Percentiles rank a stretch among this genome's conserved stretches.
Evolutionary conservation across 2,113 vertebrate species (phyloP).

Genomic region (Macrotis lagotis): DNA sequence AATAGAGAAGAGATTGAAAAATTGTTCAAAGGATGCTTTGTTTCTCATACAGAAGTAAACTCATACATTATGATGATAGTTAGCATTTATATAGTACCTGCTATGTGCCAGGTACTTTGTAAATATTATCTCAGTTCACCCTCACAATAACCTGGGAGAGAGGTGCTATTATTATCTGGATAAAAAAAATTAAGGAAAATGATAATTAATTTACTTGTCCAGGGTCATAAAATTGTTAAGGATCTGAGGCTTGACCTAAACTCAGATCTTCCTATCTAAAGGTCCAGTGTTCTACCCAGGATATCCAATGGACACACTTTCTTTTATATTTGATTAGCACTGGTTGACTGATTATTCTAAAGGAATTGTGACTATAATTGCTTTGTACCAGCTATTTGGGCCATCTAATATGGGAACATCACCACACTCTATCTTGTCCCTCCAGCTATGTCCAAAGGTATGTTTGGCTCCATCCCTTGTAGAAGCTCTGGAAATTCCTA

Average conservation of each 20-base stretch:
- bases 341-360: no score
- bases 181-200: not conserved
- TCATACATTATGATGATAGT: not conserved
- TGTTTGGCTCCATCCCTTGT: no score
- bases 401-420: no score
- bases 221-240: not conserved
- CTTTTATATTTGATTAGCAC: no score
- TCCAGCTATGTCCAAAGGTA: no score
- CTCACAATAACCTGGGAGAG: not conserved
- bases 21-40: not conserved
- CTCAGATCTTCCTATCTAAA: not conserved
- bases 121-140: not conserved
- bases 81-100: not conserved
- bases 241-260: not conserved
- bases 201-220: not conserved
- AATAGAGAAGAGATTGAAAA: not conserved
- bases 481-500: no score
- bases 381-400: no score
- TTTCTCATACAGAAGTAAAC: not conserved
- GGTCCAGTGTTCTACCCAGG: no score
- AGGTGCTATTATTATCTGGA: not conserved
- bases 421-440: no score
- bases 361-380: no score
- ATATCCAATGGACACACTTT: no score
- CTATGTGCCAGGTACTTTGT: not conserved